A percentile compares a stretch with the other conserved stretches of the same genome.
Evolutionary conservation across 2,888 invertebrate genomes (phyloP).

Genomic region (Netelia fuscicornis): DNA sequence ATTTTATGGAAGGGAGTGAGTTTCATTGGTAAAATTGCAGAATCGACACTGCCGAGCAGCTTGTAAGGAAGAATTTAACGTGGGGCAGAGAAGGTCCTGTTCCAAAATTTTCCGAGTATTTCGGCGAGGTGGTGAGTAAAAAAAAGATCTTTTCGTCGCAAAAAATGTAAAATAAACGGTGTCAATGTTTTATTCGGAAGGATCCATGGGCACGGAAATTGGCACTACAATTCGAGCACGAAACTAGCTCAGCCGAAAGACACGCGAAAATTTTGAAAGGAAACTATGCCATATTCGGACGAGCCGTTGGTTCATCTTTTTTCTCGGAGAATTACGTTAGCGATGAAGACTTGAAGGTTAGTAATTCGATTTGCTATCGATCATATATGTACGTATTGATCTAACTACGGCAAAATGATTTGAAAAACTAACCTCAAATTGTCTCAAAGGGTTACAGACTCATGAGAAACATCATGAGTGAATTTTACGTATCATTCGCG

Average conservation of each 20-base stretch:
- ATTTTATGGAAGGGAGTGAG: not conserved
- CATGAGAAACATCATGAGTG: slow-evolving; percentile 76
- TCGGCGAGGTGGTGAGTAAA: slow-evolving; percentile 75
- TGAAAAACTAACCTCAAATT: not conserved
- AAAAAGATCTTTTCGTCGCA: not conserved
- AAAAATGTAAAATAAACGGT: not conserved
- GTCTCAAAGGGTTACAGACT: slow-evolving; percentile 76
- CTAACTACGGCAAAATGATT: not conserved
- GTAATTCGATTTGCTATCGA: not conserved
- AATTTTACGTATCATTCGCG: slow-evolving; percentile 77
- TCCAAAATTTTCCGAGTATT: slow-evolving; percentile 72
- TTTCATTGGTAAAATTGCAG: slow-evolving; percentile 67
- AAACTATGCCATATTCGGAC: slow-evolving; percentile 78
- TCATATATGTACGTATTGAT: too few relatives aligned
- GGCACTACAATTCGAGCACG: slow-evolving; percentile 68
- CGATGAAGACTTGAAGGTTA: slow-evolving; percentile 75
- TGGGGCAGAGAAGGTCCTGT: slow-evolving; percentile 76
- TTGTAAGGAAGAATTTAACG: slow-evolving; percentile 77
- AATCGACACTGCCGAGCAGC: slow-evolving; percentile 78
- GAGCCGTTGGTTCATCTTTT: slow-evolving; percentile 75
- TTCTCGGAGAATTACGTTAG: slow-evolving; percentile 76
- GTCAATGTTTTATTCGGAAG: slow-evolving; percentile 64
- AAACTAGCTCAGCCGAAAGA: slow-evolving; percentile 64
- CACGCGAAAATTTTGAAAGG: slow-evolving; percentile 71
- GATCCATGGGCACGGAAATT: slow-evolving; percentile 73